Conservation (phyloP, 2,113 vertebrate species). For the Nothocercus julius region DNA sequence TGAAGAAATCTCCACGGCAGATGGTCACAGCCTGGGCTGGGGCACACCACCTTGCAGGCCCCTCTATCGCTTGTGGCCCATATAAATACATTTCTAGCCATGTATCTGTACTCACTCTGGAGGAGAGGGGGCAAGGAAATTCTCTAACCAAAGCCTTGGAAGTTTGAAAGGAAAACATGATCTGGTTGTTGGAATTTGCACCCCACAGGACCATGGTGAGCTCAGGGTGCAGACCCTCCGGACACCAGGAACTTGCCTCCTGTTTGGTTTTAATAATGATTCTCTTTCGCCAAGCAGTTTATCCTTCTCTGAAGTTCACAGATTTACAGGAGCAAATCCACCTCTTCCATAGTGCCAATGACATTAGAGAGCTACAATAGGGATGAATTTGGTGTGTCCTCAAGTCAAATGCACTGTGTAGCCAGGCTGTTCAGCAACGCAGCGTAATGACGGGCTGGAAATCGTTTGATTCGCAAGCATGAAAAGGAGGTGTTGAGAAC, state of each 20-base stretch:
- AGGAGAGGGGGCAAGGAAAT: neutral
- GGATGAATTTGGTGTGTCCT: neutral
- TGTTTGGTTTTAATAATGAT: neutral
- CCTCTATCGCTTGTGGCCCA: neutral
- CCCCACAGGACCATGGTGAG: neutral
- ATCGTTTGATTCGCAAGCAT: neutral
- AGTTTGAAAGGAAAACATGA: neutral
- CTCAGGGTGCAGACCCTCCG: fast-evolving
- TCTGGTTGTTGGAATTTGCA: neutral
- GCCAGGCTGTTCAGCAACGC: constrained; percentile 38
- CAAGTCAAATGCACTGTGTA: constrained; percentile 38
- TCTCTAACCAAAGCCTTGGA: neutral
- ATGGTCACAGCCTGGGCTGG: neutral
- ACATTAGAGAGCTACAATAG: neutral
- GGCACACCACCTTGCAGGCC: fast-evolving
- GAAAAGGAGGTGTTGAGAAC: constrained; percentile 55
- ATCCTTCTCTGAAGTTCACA: neutral
- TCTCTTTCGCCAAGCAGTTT: neutral
- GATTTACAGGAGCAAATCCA: constrained; percentile 25
- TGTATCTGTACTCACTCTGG: neutral
- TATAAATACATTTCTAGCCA: neutral
- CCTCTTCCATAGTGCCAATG: neutral
- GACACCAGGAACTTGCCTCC: neutral
- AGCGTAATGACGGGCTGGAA: neutral
- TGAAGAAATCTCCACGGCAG: neutral